phyloP scores from a whole-genome alignment of 1,140 invertebrate genomes.

The Psilanteris sp. region DNA sequence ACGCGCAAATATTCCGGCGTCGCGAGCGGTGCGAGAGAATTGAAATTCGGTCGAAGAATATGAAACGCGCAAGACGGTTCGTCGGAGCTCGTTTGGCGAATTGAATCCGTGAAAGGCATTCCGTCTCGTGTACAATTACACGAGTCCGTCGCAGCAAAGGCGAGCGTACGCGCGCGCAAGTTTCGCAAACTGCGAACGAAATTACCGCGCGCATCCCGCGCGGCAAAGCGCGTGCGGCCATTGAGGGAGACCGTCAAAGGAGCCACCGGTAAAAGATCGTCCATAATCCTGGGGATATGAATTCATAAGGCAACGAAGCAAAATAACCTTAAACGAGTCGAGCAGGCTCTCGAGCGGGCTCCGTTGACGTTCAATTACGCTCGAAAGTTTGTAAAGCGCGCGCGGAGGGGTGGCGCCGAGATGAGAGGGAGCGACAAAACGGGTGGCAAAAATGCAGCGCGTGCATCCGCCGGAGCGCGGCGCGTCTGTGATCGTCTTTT shows the following conservation, averaged over 20 bases:
- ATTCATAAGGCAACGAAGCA: slow-evolving; percentile 42
- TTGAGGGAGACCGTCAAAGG: slow-evolving; percentile 16
- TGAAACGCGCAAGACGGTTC: no score
- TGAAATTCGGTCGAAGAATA: no score
- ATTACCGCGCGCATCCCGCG: slow-evolving; percentile 7
- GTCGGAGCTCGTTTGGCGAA: no score
- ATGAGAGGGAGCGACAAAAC: slow-evolving; percentile 49
- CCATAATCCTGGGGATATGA: slow-evolving; percentile 41
- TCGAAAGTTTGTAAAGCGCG: slow-evolving; percentile 69
- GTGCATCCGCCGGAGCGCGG: slow-evolving; percentile 30
- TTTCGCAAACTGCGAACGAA: slow-evolving; percentile 26
- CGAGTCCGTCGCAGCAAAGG: no score
- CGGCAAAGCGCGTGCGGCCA: not conserved
- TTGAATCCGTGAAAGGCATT: no score
- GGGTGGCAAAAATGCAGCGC: slow-evolving; percentile 28
- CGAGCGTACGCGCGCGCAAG: no score
- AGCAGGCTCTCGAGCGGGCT: slow-evolving; percentile 52
- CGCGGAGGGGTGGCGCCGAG: slow-evolving; percentile 36
- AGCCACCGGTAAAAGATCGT: slow-evolving; percentile 23
- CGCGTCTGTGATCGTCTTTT: slow-evolving; percentile 68
- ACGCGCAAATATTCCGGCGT: no score
- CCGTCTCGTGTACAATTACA: no score
- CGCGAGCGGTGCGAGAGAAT: no score
- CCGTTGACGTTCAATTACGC: slow-evolving; percentile 74
- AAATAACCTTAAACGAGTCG: slow-evolving; percentile 68